Evolutionary conservation across 2,113 vertebrate species (phyloP), one percentile per base, ranked within the genome.

Genomic region (Cichladusa arquata): DNA sequence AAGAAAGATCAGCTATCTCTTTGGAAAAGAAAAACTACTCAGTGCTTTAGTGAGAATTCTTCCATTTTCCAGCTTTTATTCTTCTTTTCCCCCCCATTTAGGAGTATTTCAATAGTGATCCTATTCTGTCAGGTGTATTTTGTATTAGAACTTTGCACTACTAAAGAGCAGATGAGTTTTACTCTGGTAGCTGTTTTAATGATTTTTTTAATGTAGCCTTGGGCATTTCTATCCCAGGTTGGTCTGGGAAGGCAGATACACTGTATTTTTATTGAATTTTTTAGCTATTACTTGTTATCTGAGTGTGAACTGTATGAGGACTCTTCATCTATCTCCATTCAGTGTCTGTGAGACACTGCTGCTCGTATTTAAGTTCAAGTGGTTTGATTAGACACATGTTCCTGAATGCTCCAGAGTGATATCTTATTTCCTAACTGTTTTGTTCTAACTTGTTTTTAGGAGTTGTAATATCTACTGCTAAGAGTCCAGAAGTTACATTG

Each of bases 321-420:
- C 16, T 10, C 19, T 51, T 72, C 12, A 38, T 34, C 40, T 56
- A 58, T 26, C 16, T 34, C 54, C 29, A 16, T 67, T 58, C 5
- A 13, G 44, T 11, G 0, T 8, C 7, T n/a, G 14, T 36, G 29
- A 38, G 36, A 34, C 19, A 12, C 10, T 12, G n/a, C 28, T 82
- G 19, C 8, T 20, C 0, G 0, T 25, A 10, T 40, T 76, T 18
- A 18, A 61, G 44, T 61, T 26, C 22, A 48, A 14, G 5, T 31
- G 19, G 25, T 62, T 62, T 62, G n/a, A 29, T 1, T 50, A 26
- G 29, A 33, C 16, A 15, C 28, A 17, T 2, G 2, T 64, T 33
- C 8, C 62, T 8, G 42, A 58, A 28, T 14, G 22, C 8, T 48
- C 19, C 6, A 23, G 31, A 15, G 19, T 29, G 26, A 8, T 22